Evolutionary conservation across 1,140 invertebrate genomes (phyloP).

Genomic region (Medauroidea extradentata): DNA sequence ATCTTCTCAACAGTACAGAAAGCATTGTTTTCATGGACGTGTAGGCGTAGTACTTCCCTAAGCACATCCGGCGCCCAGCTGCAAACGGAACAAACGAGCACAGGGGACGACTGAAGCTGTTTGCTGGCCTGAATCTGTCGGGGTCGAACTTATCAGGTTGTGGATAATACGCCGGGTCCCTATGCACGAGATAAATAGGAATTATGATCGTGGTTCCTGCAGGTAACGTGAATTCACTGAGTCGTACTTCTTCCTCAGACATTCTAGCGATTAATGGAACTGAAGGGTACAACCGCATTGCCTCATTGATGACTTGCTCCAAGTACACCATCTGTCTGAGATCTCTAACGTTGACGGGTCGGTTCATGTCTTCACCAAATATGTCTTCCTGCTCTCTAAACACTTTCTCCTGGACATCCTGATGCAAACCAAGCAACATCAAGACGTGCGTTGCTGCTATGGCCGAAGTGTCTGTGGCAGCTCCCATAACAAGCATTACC

Average conservation of each 20-base stretch:
- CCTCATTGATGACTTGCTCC: slow-evolving; percentile 7
- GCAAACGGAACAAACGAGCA: slow-evolving; percentile 43
- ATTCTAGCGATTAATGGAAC: background rate
- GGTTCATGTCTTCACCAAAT: slow-evolving; percentile 1
- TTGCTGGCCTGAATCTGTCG: slow-evolving; percentile 48
- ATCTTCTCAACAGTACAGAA: background rate
- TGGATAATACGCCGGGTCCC: slow-evolving; percentile 46
- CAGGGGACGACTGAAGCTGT: slow-evolving; percentile 29
- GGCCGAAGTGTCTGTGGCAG: background rate
- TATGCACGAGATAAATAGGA: slow-evolving; percentile 43
- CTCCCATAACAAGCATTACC: background rate
- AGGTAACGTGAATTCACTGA: slow-evolving; percentile 30
- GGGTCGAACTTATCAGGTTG: slow-evolving; percentile 55
- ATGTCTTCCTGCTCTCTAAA: background rate
- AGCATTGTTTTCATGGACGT: slow-evolving; percentile 6
- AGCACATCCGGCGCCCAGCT: background rate
- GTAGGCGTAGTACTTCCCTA: background rate
- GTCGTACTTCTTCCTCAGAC: background rate
- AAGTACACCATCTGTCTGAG: background rate
- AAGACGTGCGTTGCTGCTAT: background rate
- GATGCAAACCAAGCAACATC: background rate
- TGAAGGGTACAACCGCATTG: slow-evolving; percentile 3
- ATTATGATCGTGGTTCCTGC: slow-evolving; percentile 42
- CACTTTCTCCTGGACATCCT: slow-evolving; percentile 12
- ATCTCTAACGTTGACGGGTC: background rate